phyloP scores from a whole-genome alignment of 2,797 vertebrate species.

The Alfaro cultratus region DNA sequence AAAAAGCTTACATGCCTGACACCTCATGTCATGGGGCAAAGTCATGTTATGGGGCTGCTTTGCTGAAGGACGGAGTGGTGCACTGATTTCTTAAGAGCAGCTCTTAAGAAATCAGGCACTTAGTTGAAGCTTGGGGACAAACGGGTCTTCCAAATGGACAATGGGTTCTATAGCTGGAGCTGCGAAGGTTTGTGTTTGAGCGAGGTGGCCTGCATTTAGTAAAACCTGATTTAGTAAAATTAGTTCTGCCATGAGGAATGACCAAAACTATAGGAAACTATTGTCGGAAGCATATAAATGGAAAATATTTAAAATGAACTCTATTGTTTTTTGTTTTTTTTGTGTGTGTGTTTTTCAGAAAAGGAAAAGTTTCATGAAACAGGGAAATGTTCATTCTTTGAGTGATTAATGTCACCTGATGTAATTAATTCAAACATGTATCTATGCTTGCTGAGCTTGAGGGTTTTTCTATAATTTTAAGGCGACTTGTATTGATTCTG shows the following conservation, averaged over 20 bases:
- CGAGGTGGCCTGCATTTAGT: background rate
- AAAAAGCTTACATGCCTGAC: background rate
- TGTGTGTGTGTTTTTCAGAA: constrained; percentile 5
- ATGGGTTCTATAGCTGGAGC: background rate
- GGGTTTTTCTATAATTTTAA: constrained; percentile 71
- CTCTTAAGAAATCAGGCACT: background rate
- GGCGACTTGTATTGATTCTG: constrained; percentile 70
- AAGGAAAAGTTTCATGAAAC: constrained; percentile 27
- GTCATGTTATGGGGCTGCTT: background rate
- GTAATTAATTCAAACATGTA: constrained; percentile 59
- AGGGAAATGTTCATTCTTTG: constrained; percentile 8
- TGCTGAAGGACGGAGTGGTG: background rate
- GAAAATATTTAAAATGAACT: background rate
- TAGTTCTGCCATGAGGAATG: background rate
- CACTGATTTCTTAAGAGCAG: background rate
- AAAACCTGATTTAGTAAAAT: background rate
- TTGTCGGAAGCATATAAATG: background rate
- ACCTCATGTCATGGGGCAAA: background rate
- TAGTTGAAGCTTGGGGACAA: background rate
- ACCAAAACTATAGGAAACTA: background rate
- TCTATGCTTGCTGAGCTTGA: constrained; percentile 43
- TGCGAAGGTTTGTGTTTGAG: background rate
- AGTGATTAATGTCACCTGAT: constrained; percentile 52
- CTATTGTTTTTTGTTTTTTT: background rate
- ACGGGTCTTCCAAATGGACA: background rate